Percentiles rank a stretch among this genome's conserved stretches.
These are phyloP conservation scores for Tinea pellionella DNA, from an alignment of 2,888 invertebrate species.

Conservation along the genomic window DNA sequence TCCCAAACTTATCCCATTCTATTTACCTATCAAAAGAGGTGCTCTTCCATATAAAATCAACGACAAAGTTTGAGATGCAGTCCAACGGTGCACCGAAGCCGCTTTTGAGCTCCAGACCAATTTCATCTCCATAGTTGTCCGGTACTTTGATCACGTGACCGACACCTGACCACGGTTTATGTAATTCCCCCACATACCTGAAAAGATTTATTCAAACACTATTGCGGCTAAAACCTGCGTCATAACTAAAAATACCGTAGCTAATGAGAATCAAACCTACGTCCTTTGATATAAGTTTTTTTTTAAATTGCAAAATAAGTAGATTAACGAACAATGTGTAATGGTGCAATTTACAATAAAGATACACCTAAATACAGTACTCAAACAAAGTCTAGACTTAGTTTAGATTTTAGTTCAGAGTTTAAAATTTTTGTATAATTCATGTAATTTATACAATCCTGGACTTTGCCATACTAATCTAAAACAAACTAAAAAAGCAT, in stretches of 20 bases:
- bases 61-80: slow-evolving; percentile 94
- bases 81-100: slow-evolving; percentile 93
- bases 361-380: too few relatives aligned
- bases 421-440: too few relatives aligned
- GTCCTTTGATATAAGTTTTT: too few relatives aligned
- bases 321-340: too few relatives aligned
- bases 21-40: slow-evolving; percentile 94
- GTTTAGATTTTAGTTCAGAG: too few relatives aligned
- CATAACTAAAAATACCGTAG: not conserved
- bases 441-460: too few relatives aligned
- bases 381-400: too few relatives aligned
- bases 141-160: slow-evolving; percentile 98
- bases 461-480: too few relatives aligned
- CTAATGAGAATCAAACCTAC: too few relatives aligned
- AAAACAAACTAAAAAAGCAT: too few relatives aligned
- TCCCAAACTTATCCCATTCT: slow-evolving; percentile 15
- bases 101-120: slow-evolving; percentile 95
- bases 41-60: slow-evolving; percentile 99
- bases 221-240: not conserved
- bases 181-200: slow-evolving; percentile 88
- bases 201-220: slow-evolving; percentile 6
- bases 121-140: slow-evolving; percentile 97
- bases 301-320: too few relatives aligned
- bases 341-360: too few relatives aligned
- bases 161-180: slow-evolving; percentile 96